A percentile compares a stretch with the other conserved stretches of the same genome.
These are phyloP conservation scores for Camponotus vicinus DNA, from an alignment of 1,140 invertebrate genomes.

Conservation along the genomic window DNA sequence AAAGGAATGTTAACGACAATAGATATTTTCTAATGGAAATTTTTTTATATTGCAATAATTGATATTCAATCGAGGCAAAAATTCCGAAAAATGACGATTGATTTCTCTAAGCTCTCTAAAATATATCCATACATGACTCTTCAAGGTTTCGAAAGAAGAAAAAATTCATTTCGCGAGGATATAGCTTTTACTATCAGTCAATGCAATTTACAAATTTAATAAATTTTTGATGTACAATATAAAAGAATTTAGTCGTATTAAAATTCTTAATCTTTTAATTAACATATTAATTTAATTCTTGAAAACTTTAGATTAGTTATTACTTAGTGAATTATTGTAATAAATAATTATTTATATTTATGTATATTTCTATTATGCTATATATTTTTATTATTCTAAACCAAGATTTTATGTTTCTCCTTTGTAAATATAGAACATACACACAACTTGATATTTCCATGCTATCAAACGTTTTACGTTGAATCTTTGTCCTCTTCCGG, in stretches of 20 bases:
- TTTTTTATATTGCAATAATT: not conserved
- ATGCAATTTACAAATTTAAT: too few relatives aligned
- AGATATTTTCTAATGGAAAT: not conserved
- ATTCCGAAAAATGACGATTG: not conserved
- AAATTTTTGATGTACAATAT: too few relatives aligned
- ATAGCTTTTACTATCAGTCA: too few relatives aligned
- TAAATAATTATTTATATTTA: not conserved
- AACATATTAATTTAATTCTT: too few relatives aligned
- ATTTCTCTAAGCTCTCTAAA: not conserved
- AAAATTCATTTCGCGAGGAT: too few relatives aligned
- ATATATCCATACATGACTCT: too few relatives aligned
- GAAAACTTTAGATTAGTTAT: too few relatives aligned
- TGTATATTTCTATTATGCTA: not conserved
- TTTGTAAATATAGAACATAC: not conserved
- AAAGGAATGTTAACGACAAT: not conserved
- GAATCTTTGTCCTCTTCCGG: constrained; percentile 36
- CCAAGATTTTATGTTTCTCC: not conserved
- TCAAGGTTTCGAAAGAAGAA: too few relatives aligned
- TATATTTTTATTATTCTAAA: not conserved
- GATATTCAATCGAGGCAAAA: not conserved
- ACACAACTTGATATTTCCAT: not conserved
- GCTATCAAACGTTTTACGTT: not conserved
- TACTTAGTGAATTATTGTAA: too few relatives aligned
- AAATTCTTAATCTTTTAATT: not conserved
- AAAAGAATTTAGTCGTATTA: not conserved